phyloP scores from a whole-genome alignment of 2,113 vertebrate genomes.

The Atlantisia rogersi region DNA sequence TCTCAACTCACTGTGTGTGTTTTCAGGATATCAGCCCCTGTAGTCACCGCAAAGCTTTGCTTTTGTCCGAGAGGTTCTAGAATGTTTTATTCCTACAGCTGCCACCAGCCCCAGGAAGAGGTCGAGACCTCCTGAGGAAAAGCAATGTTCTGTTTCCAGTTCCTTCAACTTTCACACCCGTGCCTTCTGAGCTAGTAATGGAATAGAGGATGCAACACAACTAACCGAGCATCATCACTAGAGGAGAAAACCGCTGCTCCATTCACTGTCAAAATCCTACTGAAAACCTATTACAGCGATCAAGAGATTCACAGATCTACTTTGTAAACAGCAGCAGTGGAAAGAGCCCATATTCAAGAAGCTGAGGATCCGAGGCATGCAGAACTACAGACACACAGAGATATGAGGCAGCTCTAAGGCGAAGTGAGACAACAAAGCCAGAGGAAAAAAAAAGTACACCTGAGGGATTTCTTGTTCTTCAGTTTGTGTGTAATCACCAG shows the following conservation, averaged over 20 bases:
- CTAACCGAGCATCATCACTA: neutral
- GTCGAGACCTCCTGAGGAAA: neutral
- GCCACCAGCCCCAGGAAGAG: neutral
- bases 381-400: neutral
- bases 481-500: neutral
- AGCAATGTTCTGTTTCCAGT: neutral
- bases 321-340: neutral
- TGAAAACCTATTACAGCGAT: neutral
- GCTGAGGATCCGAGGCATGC: neutral
- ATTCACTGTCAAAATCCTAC: neutral
- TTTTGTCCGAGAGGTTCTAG: neutral
- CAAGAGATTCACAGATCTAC: neutral
- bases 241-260: neutral
- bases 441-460: neutral
- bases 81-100: neutral
- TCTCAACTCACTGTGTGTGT: neutral
- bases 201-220: neutral
- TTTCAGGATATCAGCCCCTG: neutral
- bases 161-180: neutral
- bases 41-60: neutral
- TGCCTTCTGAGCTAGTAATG: neutral
- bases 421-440: neutral
- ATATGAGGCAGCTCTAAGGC: neutral
- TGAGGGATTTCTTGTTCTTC: constrained; percentile 14
- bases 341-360: neutral